phyloP scores from a whole-genome alignment of 2,888 invertebrate genomes.

The Pristionchus entomophagus region DNA sequence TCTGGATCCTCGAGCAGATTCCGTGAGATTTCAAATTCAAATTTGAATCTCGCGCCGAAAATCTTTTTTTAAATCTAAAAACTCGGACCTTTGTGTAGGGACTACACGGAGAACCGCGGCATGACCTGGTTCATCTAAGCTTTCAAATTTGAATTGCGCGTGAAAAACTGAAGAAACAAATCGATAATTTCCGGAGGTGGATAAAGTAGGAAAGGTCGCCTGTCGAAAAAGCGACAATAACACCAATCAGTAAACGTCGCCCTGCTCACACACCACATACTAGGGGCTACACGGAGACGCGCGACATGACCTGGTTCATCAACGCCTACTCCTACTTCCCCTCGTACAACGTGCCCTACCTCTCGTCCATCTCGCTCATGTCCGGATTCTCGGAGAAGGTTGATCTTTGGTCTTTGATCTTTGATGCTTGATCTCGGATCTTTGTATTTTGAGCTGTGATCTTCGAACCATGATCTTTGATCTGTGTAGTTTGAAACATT shows the following conservation, averaged over 20 bases:
- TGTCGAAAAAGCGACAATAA: no score
- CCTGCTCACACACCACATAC: no score
- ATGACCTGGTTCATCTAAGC: constrained; percentile 70
- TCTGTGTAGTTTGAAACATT: no score
- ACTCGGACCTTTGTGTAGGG: constrained; percentile 51
- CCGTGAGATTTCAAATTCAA: constrained; percentile 77
- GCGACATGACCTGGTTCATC: constrained; percentile 74
- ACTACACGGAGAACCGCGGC: no score
- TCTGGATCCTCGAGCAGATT: constrained; percentile 87
- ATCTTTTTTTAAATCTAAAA: neutral
- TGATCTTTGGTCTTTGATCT: no score
- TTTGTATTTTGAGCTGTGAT: no score
- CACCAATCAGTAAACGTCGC: no score
- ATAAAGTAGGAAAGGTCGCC: no score
- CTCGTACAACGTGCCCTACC: constrained; percentile 84
- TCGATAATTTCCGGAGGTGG: constrained; percentile 18
- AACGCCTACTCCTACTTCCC: constrained; percentile 83
- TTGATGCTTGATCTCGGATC: no score
- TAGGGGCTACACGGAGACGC: constrained; percentile 65
- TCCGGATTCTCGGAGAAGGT: constrained; percentile 81
- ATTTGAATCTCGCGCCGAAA: neutral
- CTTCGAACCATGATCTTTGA: no score
- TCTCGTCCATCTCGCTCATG: constrained; percentile 81
- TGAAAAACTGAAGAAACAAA: neutral
- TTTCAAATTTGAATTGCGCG: constrained; percentile 5